Percentiles rank a stretch among this genome's conserved stretches.
Conservation (phyloP, 2,113 vertebrate species). For the Balaenoptera acutorostrata region DNA sequence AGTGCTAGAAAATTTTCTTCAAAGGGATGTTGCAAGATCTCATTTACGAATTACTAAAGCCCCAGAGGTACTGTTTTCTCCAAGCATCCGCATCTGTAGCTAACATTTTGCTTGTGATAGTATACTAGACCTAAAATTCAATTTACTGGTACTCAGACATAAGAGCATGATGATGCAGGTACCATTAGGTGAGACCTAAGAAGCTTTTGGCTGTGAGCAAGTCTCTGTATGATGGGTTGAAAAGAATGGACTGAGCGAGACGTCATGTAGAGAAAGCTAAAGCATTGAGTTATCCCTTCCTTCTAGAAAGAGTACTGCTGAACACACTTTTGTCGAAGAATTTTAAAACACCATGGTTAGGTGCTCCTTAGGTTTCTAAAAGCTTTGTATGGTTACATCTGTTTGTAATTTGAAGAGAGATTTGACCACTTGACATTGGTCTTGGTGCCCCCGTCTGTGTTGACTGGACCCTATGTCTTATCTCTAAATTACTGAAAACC, state of each 20-base stretch:
- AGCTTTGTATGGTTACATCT: not conserved
- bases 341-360: not conserved
- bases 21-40: not conserved
- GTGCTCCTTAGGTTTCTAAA: not conserved
- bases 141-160: not conserved
- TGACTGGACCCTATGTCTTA: not conserved
- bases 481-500: not conserved
- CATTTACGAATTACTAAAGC: not conserved
- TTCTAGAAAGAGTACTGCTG: not conserved
- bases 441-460: not conserved
- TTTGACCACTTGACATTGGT: not conserved
- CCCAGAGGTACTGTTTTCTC: not conserved
- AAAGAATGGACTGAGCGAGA: not conserved
- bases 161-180: accelerated
- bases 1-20: not conserved
- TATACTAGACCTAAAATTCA: not conserved
- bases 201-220: accelerated
- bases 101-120: not conserved
- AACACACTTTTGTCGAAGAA: not conserved
- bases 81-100: not conserved
- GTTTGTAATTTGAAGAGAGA: not conserved
- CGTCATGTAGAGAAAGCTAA: not conserved
- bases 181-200: not conserved
- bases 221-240: not conserved
- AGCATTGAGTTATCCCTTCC: not conserved